These are phyloP conservation scores for Phaetusa simplex DNA, from an alignment of 2,113 vertebrate genomes.

Conservation along the genomic window DNA sequence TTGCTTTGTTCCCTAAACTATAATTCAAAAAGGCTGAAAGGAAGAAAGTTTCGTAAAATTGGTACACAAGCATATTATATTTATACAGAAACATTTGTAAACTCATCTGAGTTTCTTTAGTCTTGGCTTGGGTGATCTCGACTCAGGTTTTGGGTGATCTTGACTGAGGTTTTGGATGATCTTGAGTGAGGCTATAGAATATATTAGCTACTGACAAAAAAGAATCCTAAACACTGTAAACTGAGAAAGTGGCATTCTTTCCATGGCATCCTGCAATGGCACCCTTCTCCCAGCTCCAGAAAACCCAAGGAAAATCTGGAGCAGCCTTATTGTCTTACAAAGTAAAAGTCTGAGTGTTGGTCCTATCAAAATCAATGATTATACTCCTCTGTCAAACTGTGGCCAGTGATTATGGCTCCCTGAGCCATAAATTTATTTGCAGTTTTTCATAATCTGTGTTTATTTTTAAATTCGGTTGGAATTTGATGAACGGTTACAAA, in stretches of 20 bases:
- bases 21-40: neutral
- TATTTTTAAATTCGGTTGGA: neutral
- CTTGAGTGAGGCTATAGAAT: neutral
- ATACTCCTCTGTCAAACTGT: neutral
- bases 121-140: neutral
- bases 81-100: neutral
- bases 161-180: neutral
- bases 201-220: neutral
- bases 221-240: neutral
- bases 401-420: neutral
- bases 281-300: neutral
- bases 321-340: neutral
- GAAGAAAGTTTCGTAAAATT: neutral
- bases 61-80: neutral
- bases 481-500: neutral
- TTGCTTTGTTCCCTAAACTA: neutral
- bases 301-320: neutral
- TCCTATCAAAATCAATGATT: neutral
- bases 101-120: neutral
- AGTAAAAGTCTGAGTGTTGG: neutral
- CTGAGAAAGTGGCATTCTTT: neutral
- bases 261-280: too few species aligned
- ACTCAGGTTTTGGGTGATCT: neutral
- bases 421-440: neutral
- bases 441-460: neutral